Percentiles rank a stretch among this genome's conserved stretches.
phyloP scores from a whole-genome alignment of 1,140 invertebrate species.

The Hydropsyche tenuis region DNA sequence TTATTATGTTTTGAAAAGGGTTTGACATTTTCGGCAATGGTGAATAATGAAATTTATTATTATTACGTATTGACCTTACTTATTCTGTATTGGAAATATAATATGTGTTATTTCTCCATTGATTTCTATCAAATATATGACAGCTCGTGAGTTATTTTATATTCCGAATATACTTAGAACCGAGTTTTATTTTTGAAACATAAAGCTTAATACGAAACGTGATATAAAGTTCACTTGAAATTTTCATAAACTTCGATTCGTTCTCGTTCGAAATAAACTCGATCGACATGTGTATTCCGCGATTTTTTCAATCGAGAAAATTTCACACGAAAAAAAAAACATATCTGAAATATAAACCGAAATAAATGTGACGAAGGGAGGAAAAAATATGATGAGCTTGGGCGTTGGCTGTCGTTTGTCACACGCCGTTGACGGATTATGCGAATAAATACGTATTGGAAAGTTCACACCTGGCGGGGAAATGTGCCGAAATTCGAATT shows the following conservation, averaged over 20 bases:
- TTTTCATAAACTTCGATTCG: no score
- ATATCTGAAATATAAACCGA: conserved; percentile 11
- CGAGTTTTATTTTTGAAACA: no score
- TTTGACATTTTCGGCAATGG: neutral
- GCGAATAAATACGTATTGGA: conserved; percentile 21
- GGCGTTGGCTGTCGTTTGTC: conserved; percentile 22
- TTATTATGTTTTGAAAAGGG: neutral
- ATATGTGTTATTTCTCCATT: no score
- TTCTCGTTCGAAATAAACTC: no score
- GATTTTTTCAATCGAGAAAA: neutral
- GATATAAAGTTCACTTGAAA: no score
- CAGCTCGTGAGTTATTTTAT: no score
- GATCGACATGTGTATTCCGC: no score
- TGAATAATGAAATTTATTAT: neutral
- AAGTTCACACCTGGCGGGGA: conserved; percentile 30
- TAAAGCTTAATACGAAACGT: no score
- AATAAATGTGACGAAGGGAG: neutral
- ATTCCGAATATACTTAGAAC: no score
- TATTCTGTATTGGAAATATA: no score
- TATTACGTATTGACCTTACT: no score
- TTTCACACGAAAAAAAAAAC: neutral
- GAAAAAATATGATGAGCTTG: conserved; percentile 9
- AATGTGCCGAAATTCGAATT: conserved; percentile 31
- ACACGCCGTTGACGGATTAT: conserved; percentile 19
- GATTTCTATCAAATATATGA: no score